A percentile compares a stretch with the other conserved stretches of the same genome.
These are phyloP conservation scores for Tipula unca DNA, from an alignment of 2,888 invertebrate species.

Conservation along the genomic window DNA sequence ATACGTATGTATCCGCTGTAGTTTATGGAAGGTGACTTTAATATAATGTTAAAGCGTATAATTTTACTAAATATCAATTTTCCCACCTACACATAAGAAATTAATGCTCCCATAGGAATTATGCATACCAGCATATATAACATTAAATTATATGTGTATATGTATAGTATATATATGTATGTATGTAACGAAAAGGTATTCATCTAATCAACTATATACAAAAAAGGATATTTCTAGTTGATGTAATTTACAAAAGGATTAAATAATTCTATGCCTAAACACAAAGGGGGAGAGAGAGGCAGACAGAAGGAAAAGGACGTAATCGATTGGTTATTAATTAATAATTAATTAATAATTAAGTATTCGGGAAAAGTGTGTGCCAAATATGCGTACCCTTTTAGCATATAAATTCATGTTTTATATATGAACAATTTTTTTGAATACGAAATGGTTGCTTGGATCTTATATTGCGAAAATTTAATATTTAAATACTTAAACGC, in stretches of 20 bases:
- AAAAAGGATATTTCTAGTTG: background rate
- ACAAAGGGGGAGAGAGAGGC: background rate
- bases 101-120: background rate
- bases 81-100: background rate
- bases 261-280: background rate
- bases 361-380: background rate
- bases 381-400: background rate
- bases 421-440: background rate
- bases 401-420: background rate
- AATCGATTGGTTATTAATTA: background rate
- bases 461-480: background rate
- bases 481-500: background rate
- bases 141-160: too few relatives aligned
- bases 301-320: background rate
- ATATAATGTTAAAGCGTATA: background rate
- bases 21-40: background rate
- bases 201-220: background rate
- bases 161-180: too few relatives aligned
- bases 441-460: background rate
- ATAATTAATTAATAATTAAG: background rate
- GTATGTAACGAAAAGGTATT: background rate
- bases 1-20: background rate
- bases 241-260: background rate
- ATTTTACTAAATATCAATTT: background rate
- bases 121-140: background rate